Percentiles rank a stretch among this genome's conserved stretches.
Evolutionary conservation across 1,140 invertebrate species (phyloP).

Genomic region (Leptinotarsa lineolata): DNA sequence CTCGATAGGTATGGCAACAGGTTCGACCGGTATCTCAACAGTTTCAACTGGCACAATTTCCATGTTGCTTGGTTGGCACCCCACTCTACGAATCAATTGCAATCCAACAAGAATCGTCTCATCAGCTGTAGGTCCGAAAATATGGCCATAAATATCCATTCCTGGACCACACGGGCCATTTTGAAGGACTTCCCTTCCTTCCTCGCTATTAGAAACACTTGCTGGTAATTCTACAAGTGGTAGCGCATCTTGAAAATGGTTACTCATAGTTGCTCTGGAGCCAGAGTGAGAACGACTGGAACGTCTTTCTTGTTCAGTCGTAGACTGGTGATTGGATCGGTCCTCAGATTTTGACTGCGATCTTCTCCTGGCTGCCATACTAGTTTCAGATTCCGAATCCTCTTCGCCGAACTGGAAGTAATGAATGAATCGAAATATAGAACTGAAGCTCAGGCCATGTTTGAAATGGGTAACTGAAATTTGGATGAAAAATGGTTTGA

Average conservation of each 20-base stretch:
- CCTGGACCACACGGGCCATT: not conserved
- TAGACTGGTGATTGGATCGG: not conserved
- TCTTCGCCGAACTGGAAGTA: too few species aligned
- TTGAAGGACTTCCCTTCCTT: too few species aligned
- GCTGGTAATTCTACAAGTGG: not conserved
- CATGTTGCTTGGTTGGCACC: not conserved
- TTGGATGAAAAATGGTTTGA: not conserved
- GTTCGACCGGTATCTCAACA: too few species aligned
- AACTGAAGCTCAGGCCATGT: not conserved
- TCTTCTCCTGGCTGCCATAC: not conserved
- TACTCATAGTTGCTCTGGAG: not conserved
- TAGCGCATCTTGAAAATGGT: not conserved
- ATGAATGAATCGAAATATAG: too few species aligned
- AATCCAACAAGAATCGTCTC: conserved; percentile 46
- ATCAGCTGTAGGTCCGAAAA: conserved; percentile 47
- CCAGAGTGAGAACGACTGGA: not conserved
- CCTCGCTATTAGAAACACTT: not conserved
- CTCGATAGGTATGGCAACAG: too few species aligned
- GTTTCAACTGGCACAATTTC: too few species aligned
- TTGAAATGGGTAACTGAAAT: not conserved
- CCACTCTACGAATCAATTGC: not conserved
- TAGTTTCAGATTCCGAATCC: not conserved
- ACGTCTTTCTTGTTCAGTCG: not conserved
- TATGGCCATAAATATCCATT: conserved; percentile 40
- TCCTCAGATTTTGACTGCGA: not conserved